Base-by-base conservation (phyloP, 2,113 vertebrate genomes). In the Mionectes macconnelli region DNA sequence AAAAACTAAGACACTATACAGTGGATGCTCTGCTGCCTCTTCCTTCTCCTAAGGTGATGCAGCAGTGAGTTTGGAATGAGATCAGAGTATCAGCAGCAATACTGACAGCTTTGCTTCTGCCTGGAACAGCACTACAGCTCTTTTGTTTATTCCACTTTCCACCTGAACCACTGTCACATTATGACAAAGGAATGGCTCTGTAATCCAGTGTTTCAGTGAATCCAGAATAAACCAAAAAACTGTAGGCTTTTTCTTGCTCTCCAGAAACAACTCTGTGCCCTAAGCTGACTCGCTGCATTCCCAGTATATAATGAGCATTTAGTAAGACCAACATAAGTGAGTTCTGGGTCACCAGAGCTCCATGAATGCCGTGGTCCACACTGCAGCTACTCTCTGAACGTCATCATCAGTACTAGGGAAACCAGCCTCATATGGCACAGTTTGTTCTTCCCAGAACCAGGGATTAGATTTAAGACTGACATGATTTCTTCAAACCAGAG, bases 391-490 rank as follows among this genome's bases (percentile, higher is more conserved):
- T 64, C 59, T 68, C 68, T 77, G 68, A 94, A 81, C 52, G 50
- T 49, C 55, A 27, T 47, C 56, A 84, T 19, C 45, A 67, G 50
- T 44, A 69, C 63, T 84, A 85, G 78, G 75, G 68, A 87, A 88
- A 74, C 5, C 79, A 88, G 68, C 72, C 81, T 8, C 37, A 40
- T 9, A 52, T 37, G 60, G 87, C 85, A 92, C 75, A 93, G 35
- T 16, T 67, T 78, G 44, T 72, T 60, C 72, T 88, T 81, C 80
- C 76, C 92, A 56, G 24, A 78, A 74, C 6, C 13, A 56, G 80
- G 62, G 80, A 88, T 81, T 30, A 86, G 60, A 56, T 56, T 94
- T 96, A 97, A 97, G 92, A 97, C 96, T 92, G n/a, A 93, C 21
- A 24, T 6, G 59, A 76, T 42, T 94, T 91, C 80, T 83, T 74